Percentiles rank a stretch among this genome's conserved stretches.
Evolutionary conservation across 2,113 vertebrate species (phyloP).

Genomic region (Raja brachyura): DNA sequence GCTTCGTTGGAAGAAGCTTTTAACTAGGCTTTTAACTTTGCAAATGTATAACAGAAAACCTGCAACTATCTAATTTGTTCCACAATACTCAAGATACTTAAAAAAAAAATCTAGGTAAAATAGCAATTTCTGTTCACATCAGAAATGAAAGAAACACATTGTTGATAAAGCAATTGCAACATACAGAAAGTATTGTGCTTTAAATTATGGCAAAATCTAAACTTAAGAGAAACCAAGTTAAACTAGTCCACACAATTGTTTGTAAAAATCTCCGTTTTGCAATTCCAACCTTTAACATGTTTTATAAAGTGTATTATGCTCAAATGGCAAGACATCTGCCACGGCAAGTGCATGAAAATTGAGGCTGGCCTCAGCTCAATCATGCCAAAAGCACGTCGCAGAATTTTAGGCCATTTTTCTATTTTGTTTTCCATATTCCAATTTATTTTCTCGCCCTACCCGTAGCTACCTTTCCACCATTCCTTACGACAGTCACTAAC

Average conservation of each 20-base stretch:
- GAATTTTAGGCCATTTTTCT: not conserved
- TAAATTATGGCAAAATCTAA: not conserved
- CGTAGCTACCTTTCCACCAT: not conserved
- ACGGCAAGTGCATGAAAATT: not conserved
- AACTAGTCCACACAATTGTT: not conserved
- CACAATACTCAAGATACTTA: not conserved
- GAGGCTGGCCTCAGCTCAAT: not conserved
- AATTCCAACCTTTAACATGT: not conserved
- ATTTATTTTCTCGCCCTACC: not conserved
- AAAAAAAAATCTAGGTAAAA: too few species aligned
- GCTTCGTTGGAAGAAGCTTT: not conserved
- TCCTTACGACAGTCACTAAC: not conserved
- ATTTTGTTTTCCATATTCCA: not conserved
- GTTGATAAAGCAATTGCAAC: constrained; percentile 4
- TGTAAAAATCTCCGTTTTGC: not conserved
- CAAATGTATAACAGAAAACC: not conserved
- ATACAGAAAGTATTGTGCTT: not conserved
- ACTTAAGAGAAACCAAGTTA: not conserved
- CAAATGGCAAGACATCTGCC: not conserved
- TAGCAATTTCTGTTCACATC: not conserved
- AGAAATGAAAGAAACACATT: not conserved
- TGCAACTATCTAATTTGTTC: not conserved
- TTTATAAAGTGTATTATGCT: not conserved
- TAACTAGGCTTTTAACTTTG: not conserved
- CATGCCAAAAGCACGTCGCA: not conserved